A percentile compares a stretch with the other conserved stretches of the same genome.
Conservation (phyloP, 2,888 invertebrate genomes). For the Odontomyia ornata region DNA sequence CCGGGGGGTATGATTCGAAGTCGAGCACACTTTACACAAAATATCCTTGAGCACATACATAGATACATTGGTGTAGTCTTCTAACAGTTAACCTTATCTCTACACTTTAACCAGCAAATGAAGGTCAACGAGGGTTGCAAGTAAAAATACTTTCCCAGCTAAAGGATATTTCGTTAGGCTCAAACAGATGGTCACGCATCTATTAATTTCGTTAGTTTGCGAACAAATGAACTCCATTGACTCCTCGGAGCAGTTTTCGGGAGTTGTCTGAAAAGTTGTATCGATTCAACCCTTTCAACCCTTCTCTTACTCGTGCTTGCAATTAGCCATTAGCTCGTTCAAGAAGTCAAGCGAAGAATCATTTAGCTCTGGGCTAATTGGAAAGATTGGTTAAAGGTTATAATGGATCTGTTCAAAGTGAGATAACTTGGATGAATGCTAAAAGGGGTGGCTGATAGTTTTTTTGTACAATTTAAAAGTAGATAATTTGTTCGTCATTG, state of each 20-base stretch:
- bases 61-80: not conserved
- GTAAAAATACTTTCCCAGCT: not conserved
- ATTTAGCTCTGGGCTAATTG: too few relatives aligned
- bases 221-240: not conserved
- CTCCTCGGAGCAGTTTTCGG: not conserved
- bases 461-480: too few relatives aligned
- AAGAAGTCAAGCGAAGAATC: not conserved
- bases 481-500: too few relatives aligned
- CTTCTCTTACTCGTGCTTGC: not conserved
- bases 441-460: too few relatives aligned
- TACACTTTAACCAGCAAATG: not conserved
- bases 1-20: conserved; percentile 18
- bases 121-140: not conserved
- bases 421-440: too few relatives aligned
- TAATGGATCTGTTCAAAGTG: too few relatives aligned
- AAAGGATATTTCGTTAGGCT: not conserved
- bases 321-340: not conserved
- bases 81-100: not conserved
- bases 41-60: not conserved
- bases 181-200: conserved; percentile 12
- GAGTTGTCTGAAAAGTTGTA: not conserved
- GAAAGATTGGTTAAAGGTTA: too few relatives aligned
- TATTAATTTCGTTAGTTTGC: not conserved
- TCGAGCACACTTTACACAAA: conserved; percentile 35
- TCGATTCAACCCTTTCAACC: conserved; percentile 1